A percentile compares a stretch with the other conserved stretches of the same genome.
Evolutionary conservation across 1,140 invertebrate species (phyloP).

Genomic region (Pseudomyrmex dendroicus): DNA sequence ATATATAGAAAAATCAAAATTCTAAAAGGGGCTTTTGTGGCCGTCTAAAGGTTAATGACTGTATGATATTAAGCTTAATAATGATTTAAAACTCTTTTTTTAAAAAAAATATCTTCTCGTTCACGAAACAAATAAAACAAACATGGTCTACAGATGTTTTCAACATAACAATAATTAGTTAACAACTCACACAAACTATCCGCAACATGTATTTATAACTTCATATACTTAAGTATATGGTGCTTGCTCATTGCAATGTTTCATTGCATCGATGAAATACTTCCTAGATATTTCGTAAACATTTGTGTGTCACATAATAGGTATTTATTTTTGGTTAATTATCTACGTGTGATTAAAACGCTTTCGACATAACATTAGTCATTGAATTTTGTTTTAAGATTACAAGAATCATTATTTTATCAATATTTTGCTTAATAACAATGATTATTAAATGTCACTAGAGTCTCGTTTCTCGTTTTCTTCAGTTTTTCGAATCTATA

Average conservation of each 20-base stretch:
- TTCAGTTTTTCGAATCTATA: too few relatives aligned
- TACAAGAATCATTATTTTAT: too few relatives aligned
- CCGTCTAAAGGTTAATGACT: background rate
- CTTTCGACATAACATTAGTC: too few relatives aligned
- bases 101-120: background rate
- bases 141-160: slow-evolving; percentile 13
- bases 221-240: background rate
- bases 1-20: too few relatives aligned
- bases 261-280: slow-evolving; percentile 25
- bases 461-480: too few relatives aligned
- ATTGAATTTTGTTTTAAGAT: too few relatives aligned
- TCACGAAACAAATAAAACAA: background rate
- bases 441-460: too few relatives aligned
- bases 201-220: background rate
- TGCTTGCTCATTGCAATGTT: background rate
- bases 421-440: too few relatives aligned
- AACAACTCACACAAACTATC: background rate
- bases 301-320: background rate
- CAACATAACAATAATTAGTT: slow-evolving; percentile 31
- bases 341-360: too few relatives aligned
- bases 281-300: slow-evolving; percentile 39
- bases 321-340: too few relatives aligned
- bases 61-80: background rate
- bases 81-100: background rate
- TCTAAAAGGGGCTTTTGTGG: too few relatives aligned